Base-by-base conservation (phyloP, 2,797 vertebrate species). In the Otolemur crassicaudatus region DNA sequence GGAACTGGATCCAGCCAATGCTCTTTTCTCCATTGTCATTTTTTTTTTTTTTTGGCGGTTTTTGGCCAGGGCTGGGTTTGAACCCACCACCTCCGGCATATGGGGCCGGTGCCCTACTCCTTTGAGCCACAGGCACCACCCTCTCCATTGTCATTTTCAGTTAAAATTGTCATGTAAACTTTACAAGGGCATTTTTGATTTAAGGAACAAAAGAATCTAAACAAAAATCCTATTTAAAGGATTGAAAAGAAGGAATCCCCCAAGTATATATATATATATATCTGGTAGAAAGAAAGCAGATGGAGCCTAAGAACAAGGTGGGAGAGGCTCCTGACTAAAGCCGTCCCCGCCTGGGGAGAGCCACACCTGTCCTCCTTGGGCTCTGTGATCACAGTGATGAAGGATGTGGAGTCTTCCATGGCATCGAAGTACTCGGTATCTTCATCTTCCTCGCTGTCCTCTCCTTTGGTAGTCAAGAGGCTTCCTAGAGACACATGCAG, bases 361-460 rank as follows among this genome's bases (percentile, higher is more conserved):
- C 69, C 95, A 56, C 97, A 99, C 99, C 99, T 99, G 99, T 99
- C 99, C 92, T 99, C 99, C 76, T 99, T 99, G 97, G 98, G 98
- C 96, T 99, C 99, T 4, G 99, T 98, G 0, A 99, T 99, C 99
- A 99, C 99, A 97, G 99, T 99, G 99, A 99, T 99, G 98, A 99
- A 99, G 65, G 99, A 99, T 91, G 99, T 99, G 87, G 99, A 99
- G 61, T 99, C 99, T 99, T 99, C 99, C 99, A 99, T 99, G 99
- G 99, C 99, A 60, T 99, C 99, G 37, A 99, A 99, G 98, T 99
- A 99, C 97, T 99, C 99, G 0, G 99, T 99, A 99, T 99, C 99
- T 98, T 99, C 99, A 99, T 99, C 99, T 99, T 99, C 99, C 97
- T 99, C 99, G 99, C 99, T 99, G 95, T 99, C 99, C 93, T 99